Evolutionary conservation across 2,113 vertebrate genomes (phyloP).

Genomic region (Gambusia affinis): DNA sequence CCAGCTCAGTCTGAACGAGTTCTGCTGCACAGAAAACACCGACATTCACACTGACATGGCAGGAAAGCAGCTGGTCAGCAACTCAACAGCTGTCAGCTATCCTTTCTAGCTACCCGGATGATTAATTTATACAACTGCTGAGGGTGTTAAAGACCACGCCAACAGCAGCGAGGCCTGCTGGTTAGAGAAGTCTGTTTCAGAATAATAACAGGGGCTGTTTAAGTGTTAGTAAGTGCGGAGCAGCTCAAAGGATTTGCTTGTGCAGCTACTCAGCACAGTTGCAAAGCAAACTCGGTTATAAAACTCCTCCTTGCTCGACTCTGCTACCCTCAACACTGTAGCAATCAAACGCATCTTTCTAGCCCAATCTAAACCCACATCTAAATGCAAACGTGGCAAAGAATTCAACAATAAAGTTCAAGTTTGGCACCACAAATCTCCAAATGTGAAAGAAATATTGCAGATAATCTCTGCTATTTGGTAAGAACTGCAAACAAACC

Average conservation of each 20-base stretch:
- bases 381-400: neutral
- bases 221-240: neutral
- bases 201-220: constrained; percentile 6
- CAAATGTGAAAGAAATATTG: constrained; percentile 15
- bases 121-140: constrained; percentile 43
- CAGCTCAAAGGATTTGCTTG: constrained; percentile 18
- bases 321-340: neutral
- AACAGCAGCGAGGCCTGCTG: constrained; percentile 18
- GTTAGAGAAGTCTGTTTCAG: constrained; percentile 2
- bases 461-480: neutral
- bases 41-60: neutral
- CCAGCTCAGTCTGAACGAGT: neutral
- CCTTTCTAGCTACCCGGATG: constrained; percentile 21
- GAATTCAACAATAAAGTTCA: neutral
- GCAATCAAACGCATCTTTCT: neutral
- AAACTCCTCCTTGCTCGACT: neutral
- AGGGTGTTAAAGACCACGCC: constrained; percentile 27
- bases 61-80: constrained; percentile 45
- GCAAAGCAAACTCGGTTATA: constrained; percentile 5
- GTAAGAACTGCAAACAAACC: neutral
- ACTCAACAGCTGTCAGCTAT: constrained; percentile 44
- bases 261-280: neutral
- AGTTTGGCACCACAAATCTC: constrained; percentile 2
- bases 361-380: neutral
- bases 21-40: constrained; percentile 21